Evolutionary conservation across 2,888 invertebrate species (phyloP), one percentile per base, ranked within the genome.

Genomic region (Muscina levida): DNA sequence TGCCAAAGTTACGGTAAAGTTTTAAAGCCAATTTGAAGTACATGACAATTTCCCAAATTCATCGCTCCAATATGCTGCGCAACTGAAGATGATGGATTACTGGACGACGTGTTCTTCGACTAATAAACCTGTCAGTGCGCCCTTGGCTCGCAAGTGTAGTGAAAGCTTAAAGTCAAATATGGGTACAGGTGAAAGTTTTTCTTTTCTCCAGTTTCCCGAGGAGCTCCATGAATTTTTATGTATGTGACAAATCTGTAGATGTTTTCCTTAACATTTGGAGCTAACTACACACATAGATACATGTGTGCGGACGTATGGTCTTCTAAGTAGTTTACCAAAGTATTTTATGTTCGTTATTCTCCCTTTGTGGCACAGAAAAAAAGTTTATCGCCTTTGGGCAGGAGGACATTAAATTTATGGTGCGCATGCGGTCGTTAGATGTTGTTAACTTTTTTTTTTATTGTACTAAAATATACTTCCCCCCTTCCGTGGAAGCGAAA

Each of bases 341-440:
- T 66, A 73, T 73, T 72, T 76, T 76, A 62, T 68, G 65, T 72
- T 75, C 62, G 48, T 51, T 70, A 39, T 71, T 44, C 56, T 67
- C 51, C 53, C 65, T 62, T 44, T 65, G 53, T 66, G 44, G 13
- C 56, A 37, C 59, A 57, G 56, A 42, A 56, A 57, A 81, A 37
- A 56, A 71, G 71, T 79, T 79, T 82, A 82, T 82, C 82, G 77
- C 77, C 77, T 72, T 62, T 72, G 82, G 79, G 74, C 79, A 79
- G 74, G 48, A 82, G 77, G 74, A 77, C 79, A 74, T 79, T 77
- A 77, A 82, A 77, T 79, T 79, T 82, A 82, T 77, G 77, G 82
- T 77, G 82, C 76, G 72, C 76, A 74, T 82, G 82, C 77, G 79
- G 65, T 73, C 70, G 79, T 79, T 70, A 71, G 74, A 77, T 77